These are phyloP conservation scores for Heptranchias perlo DNA, from an alignment of 2,113 vertebrate genomes.

Conservation along the genomic window DNA sequence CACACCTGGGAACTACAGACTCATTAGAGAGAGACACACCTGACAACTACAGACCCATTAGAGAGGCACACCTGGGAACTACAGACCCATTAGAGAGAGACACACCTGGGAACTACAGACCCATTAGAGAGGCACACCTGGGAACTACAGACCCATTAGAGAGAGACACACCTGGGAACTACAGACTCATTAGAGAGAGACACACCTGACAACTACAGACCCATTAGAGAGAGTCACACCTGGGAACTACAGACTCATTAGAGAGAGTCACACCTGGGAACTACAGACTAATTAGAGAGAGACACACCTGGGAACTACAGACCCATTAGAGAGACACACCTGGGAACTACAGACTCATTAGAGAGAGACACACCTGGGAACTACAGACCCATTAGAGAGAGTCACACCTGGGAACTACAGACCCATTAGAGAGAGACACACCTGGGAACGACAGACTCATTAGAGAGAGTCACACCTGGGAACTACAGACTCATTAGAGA, in stretches of 20 bases:
- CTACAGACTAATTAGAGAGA: too few relatives aligned
- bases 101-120: background rate
- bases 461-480: background rate
- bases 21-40: background rate
- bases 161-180: background rate
- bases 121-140: background rate
- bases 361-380: background rate
- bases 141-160: too few relatives aligned
- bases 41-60: background rate
- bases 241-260: background rate
- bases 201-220: background rate
- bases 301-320: background rate
- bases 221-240: background rate
- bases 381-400: too few relatives aligned
- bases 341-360: background rate
- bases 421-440: background rate
- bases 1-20: background rate
- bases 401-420: background rate
- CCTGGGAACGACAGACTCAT: background rate
- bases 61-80: background rate
- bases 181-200: too few relatives aligned
- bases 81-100: too few relatives aligned
- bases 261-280: background rate
- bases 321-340: background rate
- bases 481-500: too few relatives aligned